phyloP scores from a whole-genome alignment of 2,797 vertebrate genomes.

The Labeo calbasu region DNA sequence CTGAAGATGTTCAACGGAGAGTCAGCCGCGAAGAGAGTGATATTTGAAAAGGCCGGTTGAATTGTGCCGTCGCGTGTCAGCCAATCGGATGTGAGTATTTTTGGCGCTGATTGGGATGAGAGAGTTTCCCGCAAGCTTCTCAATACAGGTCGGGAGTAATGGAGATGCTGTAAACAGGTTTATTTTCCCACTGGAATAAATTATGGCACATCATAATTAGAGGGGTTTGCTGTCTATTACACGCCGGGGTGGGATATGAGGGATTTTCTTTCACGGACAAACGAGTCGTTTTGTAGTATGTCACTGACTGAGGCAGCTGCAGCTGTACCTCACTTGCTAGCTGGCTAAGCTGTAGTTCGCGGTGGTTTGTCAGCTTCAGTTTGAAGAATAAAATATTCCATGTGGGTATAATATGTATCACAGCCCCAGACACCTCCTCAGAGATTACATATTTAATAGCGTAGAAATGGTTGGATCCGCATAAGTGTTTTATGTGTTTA shows the following conservation, averaged over 20 bases:
- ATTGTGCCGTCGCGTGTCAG: conserved; percentile 74
- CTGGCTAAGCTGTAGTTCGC: conserved; percentile 44
- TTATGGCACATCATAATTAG: background rate
- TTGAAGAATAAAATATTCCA: background rate
- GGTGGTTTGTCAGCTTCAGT: conserved; percentile 22
- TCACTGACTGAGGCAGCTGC: conserved; percentile 68
- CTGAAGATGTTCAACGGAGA: conserved; percentile 51
- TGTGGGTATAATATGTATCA: background rate
- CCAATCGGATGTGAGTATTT: conserved; percentile 93
- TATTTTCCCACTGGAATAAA: conserved; percentile 46
- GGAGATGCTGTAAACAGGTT: conserved; percentile 72
- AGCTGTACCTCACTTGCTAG: conserved; percentile 46
- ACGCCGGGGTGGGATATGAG: background rate
- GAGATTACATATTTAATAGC: background rate
- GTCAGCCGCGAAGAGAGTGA: conserved; percentile 33
- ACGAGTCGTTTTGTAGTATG: conserved; percentile 38
- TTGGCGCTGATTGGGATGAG: conserved; percentile 91
- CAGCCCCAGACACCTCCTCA: background rate
- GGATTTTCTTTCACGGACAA: background rate
- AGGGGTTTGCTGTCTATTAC: background rate
- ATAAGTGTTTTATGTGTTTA: background rate
- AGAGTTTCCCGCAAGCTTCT: conserved; percentile 82
- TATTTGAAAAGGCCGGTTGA: conserved; percentile 90
- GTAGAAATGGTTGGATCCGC: background rate
- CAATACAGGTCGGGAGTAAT: conserved; percentile 70